Conservation (phyloP, 2,888 invertebrate genomes). For the Psococerastis gibbosa region DNA sequence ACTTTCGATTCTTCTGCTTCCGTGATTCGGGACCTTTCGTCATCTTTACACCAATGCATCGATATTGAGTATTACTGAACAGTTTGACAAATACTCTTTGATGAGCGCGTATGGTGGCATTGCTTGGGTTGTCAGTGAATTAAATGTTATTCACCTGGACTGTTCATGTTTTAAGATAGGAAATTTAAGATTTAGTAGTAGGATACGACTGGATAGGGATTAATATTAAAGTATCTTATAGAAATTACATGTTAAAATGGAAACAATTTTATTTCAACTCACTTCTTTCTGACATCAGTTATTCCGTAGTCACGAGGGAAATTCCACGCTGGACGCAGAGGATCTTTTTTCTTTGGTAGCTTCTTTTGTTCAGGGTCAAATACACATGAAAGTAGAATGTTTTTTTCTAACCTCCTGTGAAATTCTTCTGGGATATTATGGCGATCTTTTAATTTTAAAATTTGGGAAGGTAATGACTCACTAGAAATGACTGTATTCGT, state of each 20-base stretch:
- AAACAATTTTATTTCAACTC: no score
- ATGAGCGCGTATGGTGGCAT: no score
- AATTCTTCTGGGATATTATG: constrained; percentile 32
- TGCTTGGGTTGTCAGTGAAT: no score
- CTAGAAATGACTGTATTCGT: constrained; percentile 53
- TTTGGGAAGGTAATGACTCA: constrained; percentile 37
- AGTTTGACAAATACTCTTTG: no score
- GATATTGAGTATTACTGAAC: no score
- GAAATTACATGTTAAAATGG: constrained; percentile 4
- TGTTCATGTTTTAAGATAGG: no score
- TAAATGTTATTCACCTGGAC: no score
- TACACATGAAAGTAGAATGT: constrained; percentile 42
- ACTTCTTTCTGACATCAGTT: constrained; percentile 48
- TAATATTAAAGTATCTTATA: background rate
- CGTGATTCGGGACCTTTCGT: no score
- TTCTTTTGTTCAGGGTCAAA: constrained; percentile 64
- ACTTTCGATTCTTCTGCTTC: no score
- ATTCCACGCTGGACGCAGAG: constrained; percentile 45
- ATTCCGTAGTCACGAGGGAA: constrained; percentile 60
- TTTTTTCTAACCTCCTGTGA: constrained; percentile 22
- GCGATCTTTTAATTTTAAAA: constrained; percentile 28
- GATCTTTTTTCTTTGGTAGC: constrained; percentile 51
- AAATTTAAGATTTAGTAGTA: no score
- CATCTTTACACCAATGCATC: no score
- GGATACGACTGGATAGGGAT: constrained; percentile 23